Conservation (phyloP, 2,888 invertebrate genomes). For the Bibio marci region DNA sequence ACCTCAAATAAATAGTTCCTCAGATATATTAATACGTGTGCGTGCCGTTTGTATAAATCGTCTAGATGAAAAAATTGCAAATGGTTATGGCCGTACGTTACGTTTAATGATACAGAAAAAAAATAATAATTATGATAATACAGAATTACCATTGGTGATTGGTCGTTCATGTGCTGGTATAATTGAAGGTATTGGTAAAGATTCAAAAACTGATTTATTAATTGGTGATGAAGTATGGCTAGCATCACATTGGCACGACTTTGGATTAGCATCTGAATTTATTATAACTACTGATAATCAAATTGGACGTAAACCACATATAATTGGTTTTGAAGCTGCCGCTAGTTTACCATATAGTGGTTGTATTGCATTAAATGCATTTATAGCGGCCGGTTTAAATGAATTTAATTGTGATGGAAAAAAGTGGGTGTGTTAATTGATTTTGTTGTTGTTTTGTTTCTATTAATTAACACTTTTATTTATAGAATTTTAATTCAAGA, state of each 20-base stretch:
- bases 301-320: slow-evolving; percentile 36
- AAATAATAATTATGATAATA: slow-evolving; percentile 5
- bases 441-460: slow-evolving; percentile 2
- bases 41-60: slow-evolving; percentile 35
- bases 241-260: slow-evolving; percentile 37
- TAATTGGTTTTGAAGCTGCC: slow-evolving; percentile 39
- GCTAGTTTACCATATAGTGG: slow-evolving; percentile 42
- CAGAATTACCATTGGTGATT: slow-evolving; percentile 36
- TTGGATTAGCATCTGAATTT: slow-evolving; percentile 38
- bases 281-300: slow-evolving; percentile 34
- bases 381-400: slow-evolving; percentile 31
- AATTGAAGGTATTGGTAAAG: slow-evolving; percentile 41
- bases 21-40: slow-evolving; percentile 35
- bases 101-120: slow-evolving; percentile 26
- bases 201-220: slow-evolving; percentile 32
- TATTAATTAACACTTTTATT: slow-evolving; percentile 1
- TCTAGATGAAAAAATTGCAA: slow-evolving; percentile 34
- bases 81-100: slow-evolving; percentile 31
- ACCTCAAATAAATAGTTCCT: slow-evolving; percentile 29
- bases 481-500: slow-evolving; percentile 21
- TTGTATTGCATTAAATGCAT: slow-evolving; percentile 35
- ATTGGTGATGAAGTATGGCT: slow-evolving; percentile 46
- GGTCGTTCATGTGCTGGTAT: slow-evolving; percentile 46
- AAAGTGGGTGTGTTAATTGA: not conserved
- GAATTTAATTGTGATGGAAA: slow-evolving; percentile 22